Conservation (phyloP, 2,797 vertebrate species). For the Linurgus olivaceus region DNA sequence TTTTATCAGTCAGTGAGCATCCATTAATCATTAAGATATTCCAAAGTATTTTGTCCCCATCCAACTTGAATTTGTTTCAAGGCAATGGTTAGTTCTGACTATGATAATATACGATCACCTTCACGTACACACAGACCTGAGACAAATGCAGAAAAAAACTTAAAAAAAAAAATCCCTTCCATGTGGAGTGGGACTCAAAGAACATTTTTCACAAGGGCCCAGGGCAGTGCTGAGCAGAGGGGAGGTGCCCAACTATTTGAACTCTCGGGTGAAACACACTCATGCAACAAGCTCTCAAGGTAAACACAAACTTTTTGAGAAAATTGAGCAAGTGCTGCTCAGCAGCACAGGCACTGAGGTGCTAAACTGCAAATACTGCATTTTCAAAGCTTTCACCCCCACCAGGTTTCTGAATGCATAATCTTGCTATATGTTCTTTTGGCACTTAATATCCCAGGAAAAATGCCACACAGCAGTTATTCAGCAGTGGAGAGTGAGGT, state of each 20-base stretch:
- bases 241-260: neutral
- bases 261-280: neutral
- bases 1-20: conserved; percentile 1
- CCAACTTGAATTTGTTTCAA: conserved; percentile 2
- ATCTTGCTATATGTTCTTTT: neutral
- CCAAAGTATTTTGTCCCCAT: neutral
- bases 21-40: conserved; percentile 20
- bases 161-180: neutral
- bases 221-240: neutral
- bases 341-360: neutral
- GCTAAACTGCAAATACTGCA: neutral
- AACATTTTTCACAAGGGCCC: neutral
- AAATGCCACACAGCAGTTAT: neutral
- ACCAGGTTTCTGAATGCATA: neutral
- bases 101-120: neutral
- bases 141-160: neutral
- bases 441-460: neutral
- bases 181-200: neutral
- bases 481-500: neutral
- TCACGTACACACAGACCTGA: neutral
- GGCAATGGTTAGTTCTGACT: neutral
- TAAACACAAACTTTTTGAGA: neutral
- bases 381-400: neutral
- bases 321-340: neutral
- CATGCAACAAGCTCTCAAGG: neutral